Evolutionary conservation across 2,797 vertebrate species (phyloP), one percentile per base, ranked within the genome.

Genomic region (Platalea minor): DNA sequence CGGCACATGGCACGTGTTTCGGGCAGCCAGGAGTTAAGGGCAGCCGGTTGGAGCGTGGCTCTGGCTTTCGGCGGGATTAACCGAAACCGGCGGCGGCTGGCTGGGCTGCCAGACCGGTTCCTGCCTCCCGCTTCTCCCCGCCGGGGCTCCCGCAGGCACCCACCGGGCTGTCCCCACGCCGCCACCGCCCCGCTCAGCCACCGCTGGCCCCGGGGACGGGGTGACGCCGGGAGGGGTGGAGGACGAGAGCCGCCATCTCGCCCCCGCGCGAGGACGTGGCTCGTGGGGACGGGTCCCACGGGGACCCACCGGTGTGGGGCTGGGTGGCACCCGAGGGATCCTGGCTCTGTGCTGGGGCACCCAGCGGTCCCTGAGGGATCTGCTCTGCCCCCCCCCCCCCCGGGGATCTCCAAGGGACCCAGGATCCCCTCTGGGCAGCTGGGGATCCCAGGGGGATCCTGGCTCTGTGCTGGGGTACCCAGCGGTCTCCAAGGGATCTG

Each of bases 101-200:
- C 73, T 16, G 17, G 93, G 96, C 96, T 93, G 97, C 96, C 94
- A 57, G 95, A 94, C 91, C 95, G 91, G 97, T 97, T 96, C 94
- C 78, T 65, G 94, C 51, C 17, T 95, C 96, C 97, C 85, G 97
- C 97, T 98, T 88, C 59, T 31, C 24, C 57, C 60, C 57, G 15
- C 12, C 4, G 28, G 46, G 46, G 59, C 33, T 29, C 35, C 79
- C 8, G 5, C 8, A 10, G 68, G 48, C 45, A 15, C 7, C 41
- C 18, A 6, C 45, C 5, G 8, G 26, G 12, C 7, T 18, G 75
- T 10, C 68, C 45, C 67, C 83, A 8, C 3, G 6, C 7, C 26
- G 74, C 43, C 85, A 20, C 53, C 17, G 6, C 61, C 10, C 48
- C 11, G 10, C 48, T 39, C 15, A 16, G 16, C n/a, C 75, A 13